phyloP scores from a whole-genome alignment of 2,888 invertebrate genomes.

The Trisateles emortualis region DNA sequence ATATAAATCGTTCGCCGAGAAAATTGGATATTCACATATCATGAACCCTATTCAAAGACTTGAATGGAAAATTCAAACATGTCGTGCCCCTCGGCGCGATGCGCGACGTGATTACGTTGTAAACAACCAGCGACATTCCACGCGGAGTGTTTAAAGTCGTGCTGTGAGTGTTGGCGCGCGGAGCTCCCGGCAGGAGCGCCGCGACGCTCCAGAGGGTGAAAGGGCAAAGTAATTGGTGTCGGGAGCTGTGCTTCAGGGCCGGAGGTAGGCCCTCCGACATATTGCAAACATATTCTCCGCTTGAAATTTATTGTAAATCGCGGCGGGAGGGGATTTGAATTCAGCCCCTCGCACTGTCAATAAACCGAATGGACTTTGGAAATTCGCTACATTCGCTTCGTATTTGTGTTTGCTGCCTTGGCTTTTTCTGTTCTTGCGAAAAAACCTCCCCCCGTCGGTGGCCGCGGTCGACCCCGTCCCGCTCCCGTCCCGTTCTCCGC shows the following conservation, averaged over 20 bases:
- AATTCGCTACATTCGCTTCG: conserved; percentile 82
- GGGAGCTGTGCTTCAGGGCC: conserved; percentile 47
- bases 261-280: conserved; percentile 62
- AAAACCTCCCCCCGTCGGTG: conserved; percentile 50
- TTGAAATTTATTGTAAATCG: conserved; percentile 85
- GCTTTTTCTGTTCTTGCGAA: conserved; percentile 72
- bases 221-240: conserved; percentile 68
- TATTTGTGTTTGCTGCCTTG: conserved; percentile 81
- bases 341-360: conserved; percentile 71
- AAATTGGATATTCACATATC: conserved; percentile 56
- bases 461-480: conserved; percentile 22
- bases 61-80: conserved; percentile 62
- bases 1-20: conserved; percentile 35
- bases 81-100: conserved; percentile 47
- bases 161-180: conserved; percentile 54
- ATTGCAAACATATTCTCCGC: conserved; percentile 84
- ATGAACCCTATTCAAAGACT: conserved; percentile 66
- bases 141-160: conserved; percentile 75
- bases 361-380: conserved; percentile 83
- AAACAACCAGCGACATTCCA: conserved; percentile 76
- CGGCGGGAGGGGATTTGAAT: conserved; percentile 79
- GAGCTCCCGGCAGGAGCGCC: conserved; percentile 27
- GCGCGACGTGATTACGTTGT: conserved; percentile 72
- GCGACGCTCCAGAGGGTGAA: conserved; percentile 53
- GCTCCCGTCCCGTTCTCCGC: conserved; percentile 32